Evolutionary conservation across 1,140 invertebrate genomes (phyloP).

Genomic region (Brachionus sp.): DNA sequence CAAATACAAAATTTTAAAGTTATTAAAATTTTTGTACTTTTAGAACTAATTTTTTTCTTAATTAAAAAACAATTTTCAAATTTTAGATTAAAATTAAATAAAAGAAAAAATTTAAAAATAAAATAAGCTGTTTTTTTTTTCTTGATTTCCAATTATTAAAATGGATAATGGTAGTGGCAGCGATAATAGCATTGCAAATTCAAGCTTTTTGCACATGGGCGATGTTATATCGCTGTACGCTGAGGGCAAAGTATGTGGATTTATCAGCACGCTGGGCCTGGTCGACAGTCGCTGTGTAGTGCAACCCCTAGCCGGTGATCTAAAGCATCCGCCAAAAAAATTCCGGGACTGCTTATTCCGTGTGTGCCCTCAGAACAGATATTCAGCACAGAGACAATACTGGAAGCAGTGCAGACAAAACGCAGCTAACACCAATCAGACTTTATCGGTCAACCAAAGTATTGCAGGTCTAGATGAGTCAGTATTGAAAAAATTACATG

Average conservation of each 20-base stretch:
- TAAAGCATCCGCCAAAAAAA: conserved; percentile 88
- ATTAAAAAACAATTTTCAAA: neutral
- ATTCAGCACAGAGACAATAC: conserved; percentile 98
- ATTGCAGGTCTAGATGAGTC: conserved; percentile 18
- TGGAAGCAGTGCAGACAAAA: conserved; percentile 68
- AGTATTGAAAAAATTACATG: conserved; percentile 44
- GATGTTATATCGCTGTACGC: conserved; percentile 95
- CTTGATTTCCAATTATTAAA: neutral
- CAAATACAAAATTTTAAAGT: too few species aligned
- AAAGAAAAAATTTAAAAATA: neutral
- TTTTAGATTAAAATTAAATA: neutral
- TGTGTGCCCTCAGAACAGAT: conserved; percentile 97
- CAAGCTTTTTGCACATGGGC: conserved; percentile 78
- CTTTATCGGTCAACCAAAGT: neutral
- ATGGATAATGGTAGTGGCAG: conserved; percentile 10
- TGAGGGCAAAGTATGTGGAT: conserved; percentile 77
- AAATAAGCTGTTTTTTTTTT: neutral
- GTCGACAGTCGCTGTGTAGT: conserved; percentile 96
- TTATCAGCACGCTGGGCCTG: conserved; percentile 82
- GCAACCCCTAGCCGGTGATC: conserved; percentile 87
- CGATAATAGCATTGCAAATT: conserved; percentile 15
- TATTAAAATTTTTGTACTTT: too few species aligned
- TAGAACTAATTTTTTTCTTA: too few species aligned
- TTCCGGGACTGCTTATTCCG: conserved; percentile 98
- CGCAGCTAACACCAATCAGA: neutral